A percentile compares a stretch with the other conserved stretches of the same genome.
These are phyloP conservation scores for Spilarctia lutea DNA, from an alignment of 2,888 invertebrate species.

Conservation along the genomic window DNA sequence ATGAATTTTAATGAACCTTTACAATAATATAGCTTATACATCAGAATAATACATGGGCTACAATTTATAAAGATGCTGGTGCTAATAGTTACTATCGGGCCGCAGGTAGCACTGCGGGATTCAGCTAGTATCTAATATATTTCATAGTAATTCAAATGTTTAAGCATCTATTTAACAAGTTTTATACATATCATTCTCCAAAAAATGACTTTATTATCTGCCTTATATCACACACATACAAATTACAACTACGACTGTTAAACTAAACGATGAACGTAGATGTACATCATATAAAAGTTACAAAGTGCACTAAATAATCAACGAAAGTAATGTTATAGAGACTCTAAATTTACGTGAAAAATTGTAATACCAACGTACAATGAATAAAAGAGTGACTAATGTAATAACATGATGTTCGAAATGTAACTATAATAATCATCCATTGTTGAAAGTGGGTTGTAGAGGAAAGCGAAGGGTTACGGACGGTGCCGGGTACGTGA, in stretches of 20 bases:
- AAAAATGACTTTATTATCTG: constrained; percentile 6
- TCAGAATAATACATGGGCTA: no score
- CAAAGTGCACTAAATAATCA: not conserved
- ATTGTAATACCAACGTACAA: constrained; percentile 21
- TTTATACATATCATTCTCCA: not conserved
- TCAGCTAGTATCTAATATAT: no score
- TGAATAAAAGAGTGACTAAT: constrained; percentile 53
- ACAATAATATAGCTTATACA: no score
- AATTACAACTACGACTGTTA: not conserved
- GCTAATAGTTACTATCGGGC: no score
- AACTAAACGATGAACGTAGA: not conserved
- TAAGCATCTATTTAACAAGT: not conserved
- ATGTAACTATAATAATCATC: constrained; percentile 51
- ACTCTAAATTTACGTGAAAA: not conserved
- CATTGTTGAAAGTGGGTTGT: constrained; percentile 46
- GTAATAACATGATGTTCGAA: constrained; percentile 52
- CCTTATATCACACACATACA: constrained; percentile 12
- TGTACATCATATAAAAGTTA: not conserved
- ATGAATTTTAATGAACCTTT: no score
- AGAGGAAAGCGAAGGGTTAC: constrained; percentile 53
- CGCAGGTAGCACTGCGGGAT: no score
- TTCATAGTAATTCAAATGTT: not conserved
- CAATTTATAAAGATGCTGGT: no score
- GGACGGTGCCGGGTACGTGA: constrained; percentile 64
- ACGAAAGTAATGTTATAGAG: constrained; percentile 3